A percentile compares a stretch with the other conserved stretches of the same genome.
These are phyloP conservation scores for Mellivora capensis DNA, from an alignment of 2,113 vertebrate species.

Conservation along the genomic window DNA sequence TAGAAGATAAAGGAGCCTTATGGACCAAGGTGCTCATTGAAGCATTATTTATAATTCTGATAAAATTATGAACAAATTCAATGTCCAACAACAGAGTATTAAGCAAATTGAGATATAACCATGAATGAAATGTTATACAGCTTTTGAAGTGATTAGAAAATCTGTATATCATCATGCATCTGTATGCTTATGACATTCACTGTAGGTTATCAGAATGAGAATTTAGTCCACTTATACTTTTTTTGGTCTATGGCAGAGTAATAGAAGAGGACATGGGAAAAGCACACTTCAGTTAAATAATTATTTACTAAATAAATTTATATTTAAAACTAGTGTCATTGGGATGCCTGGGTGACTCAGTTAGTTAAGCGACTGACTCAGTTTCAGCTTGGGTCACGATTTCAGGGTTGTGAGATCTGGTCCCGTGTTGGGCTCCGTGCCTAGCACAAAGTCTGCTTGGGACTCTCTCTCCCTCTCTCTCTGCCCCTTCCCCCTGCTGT, in stretches of 20 bases:
- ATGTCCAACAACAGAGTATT: not conserved
- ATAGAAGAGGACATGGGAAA: not conserved
- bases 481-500: not conserved
- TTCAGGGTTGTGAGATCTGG: not conserved
- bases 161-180: not conserved
- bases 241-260: not conserved
- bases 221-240: not conserved
- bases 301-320: constrained; percentile 23
- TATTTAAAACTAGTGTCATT: not conserved
- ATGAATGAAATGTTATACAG: not conserved
- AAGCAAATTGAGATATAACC: not conserved
- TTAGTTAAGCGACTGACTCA: not conserved
- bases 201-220: not conserved
- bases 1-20: not conserved
- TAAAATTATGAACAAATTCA: not conserved
- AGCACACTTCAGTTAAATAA: not conserved
- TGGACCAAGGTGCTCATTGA: not conserved
- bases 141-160: not conserved
- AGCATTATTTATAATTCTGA: constrained; percentile 7
- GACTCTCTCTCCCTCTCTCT: not conserved
- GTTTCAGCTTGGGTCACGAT: not conserved
- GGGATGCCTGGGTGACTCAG: not conserved
- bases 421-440: not conserved
- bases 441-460: not conserved
- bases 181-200: not conserved